These are phyloP conservation scores for Amazonetta brasiliensis DNA, from an alignment of 2,797 vertebrate species.

Conservation along the genomic window DNA sequence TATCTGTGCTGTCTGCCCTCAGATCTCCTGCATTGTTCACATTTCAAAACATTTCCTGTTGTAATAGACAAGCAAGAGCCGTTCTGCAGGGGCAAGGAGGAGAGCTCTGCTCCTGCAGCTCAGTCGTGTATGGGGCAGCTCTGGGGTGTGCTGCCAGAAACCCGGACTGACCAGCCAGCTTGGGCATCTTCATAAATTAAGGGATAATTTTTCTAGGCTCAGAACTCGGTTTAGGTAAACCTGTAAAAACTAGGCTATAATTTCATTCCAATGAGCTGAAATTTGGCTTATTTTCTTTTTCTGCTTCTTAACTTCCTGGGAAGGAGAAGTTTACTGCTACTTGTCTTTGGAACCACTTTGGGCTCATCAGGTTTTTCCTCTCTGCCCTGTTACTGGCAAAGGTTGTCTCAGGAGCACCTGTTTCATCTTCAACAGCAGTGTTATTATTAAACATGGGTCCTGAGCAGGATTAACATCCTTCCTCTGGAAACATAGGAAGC, in stretches of 20 bases:
- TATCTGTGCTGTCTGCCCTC: slow-evolving; percentile 56
- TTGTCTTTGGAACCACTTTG: neutral
- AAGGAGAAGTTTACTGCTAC: neutral
- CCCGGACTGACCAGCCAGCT: neutral
- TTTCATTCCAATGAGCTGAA: neutral
- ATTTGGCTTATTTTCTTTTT: neutral
- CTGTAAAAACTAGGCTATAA: neutral
- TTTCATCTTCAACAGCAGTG: neutral
- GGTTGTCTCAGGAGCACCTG: neutral
- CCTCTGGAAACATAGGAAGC: slow-evolving; percentile 3
- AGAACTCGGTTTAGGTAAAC: neutral
- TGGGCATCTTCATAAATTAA: neutral
- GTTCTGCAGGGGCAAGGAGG: neutral
- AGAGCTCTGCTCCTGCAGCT: neutral
- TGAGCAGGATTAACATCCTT: neutral
- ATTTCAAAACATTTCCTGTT: slow-evolving; percentile 59
- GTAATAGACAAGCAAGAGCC: neutral
- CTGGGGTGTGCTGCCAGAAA: neutral
- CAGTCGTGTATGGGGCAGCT: neutral
- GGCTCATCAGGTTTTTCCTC: neutral
- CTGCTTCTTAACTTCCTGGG: neutral
- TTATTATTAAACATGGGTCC: neutral
- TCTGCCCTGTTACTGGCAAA: neutral
- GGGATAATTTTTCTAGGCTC: neutral
- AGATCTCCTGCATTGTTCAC: slow-evolving; percentile 61